A percentile compares a stretch with the other conserved stretches of the same genome.
Evolutionary conservation across 2,113 vertebrate species (phyloP).

Genomic region (Delphinus delphis): DNA sequence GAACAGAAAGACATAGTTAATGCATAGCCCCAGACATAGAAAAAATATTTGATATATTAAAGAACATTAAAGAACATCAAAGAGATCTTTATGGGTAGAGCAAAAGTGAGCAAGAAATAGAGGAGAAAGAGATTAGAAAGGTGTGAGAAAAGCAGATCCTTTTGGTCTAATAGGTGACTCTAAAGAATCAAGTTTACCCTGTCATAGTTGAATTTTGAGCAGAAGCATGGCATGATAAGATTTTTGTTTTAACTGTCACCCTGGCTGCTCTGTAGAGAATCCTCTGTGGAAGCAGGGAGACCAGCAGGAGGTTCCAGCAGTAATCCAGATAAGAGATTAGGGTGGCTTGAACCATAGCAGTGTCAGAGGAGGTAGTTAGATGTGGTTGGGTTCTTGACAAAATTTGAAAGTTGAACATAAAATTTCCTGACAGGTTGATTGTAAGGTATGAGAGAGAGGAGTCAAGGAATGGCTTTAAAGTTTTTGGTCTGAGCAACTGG

Average conservation of each 20-base stretch:
- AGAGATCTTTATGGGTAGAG: neutral
- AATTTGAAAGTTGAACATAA: neutral
- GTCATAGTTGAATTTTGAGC: neutral
- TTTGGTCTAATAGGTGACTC: neutral
- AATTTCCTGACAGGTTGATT: neutral
- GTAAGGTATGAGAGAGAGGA: neutral
- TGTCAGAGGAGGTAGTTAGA: neutral
- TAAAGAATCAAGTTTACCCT: neutral
- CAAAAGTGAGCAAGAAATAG: neutral
- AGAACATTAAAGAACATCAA: neutral
- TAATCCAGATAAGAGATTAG: neutral
- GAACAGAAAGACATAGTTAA: neutral
- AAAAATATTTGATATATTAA: neutral
- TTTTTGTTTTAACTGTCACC: neutral
- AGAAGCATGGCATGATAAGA: neutral
- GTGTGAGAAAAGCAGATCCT: neutral
- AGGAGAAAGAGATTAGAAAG: neutral
- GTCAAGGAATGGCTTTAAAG: neutral
- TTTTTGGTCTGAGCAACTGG: neutral
- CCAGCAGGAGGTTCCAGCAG: neutral
- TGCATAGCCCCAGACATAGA: neutral
- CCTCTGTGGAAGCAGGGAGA: neutral
- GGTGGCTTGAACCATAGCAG: neutral
- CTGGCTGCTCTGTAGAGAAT: neutral
- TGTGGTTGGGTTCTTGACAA: neutral